Percentiles rank a stretch among this genome's conserved stretches.
These are phyloP conservation scores for Buphagus erythrorhynchus DNA, from an alignment of 2,797 vertebrate genomes.

Conservation along the genomic window DNA sequence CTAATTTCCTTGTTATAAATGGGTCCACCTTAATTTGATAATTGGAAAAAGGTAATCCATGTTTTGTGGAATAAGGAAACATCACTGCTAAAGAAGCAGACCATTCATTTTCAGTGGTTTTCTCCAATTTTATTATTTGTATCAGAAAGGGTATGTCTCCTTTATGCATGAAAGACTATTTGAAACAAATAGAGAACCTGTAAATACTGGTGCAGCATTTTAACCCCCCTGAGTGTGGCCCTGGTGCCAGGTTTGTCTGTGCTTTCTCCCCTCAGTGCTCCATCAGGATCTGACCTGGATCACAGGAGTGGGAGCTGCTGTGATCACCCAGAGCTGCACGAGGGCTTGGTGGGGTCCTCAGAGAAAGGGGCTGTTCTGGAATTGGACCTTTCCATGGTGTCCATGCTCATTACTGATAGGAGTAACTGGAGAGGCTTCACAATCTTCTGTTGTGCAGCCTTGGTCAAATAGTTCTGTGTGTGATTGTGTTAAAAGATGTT, in stretches of 20 bases:
- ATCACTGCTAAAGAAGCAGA: not conserved
- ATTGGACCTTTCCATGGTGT: not conserved
- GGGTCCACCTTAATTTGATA: not conserved
- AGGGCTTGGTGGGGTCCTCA: rapidly evolving
- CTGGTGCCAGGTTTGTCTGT: not conserved
- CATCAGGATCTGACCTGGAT: not conserved
- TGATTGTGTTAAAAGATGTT: not conserved
- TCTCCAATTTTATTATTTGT: not conserved
- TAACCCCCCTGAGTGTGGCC: rapidly evolving
- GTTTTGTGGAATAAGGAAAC: not conserved
- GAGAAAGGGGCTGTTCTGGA: not conserved
- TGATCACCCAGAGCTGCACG: not conserved
- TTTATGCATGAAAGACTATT: not conserved
- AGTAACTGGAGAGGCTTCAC: not conserved
- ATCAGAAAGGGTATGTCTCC: not conserved
- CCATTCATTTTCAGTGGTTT: not conserved
- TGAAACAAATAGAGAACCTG: not conserved
- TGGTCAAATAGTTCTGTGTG: not conserved
- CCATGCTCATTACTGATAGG: not conserved
- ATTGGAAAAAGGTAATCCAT: not conserved
- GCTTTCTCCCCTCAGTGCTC: not conserved
- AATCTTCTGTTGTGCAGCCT: not conserved
- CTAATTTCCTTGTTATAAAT: not conserved
- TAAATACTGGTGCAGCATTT: not conserved
- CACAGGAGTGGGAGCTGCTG: rapidly evolving